Evolutionary conservation across 2,113 vertebrate species (phyloP).

Genomic region (Bagarius yarrelli): DNA sequence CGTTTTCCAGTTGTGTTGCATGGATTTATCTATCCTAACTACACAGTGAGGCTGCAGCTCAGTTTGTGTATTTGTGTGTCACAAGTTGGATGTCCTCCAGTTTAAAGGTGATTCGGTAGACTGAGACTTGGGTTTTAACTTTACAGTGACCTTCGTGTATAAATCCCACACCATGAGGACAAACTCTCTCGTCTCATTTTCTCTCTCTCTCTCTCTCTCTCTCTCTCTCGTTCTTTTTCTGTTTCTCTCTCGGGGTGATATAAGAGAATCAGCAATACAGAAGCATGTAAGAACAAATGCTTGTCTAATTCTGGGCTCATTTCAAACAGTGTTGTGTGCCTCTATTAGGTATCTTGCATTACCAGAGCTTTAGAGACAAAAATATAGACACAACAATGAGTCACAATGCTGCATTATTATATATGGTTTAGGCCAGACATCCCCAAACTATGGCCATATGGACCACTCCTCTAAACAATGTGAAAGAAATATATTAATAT

Average conservation of each 20-base stretch:
- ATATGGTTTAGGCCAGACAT: too few relatives aligned
- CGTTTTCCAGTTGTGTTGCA: neutral
- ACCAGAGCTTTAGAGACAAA: too few relatives aligned
- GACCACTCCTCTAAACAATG: too few relatives aligned
- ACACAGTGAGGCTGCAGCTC: neutral
- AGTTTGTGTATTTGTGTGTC: neutral
- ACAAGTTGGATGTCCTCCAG: constrained; percentile 52
- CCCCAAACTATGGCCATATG: too few relatives aligned
- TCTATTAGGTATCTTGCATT: neutral
- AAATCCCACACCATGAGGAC: constrained; percentile 9
- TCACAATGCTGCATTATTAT: too few relatives aligned
- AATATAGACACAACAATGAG: too few relatives aligned
- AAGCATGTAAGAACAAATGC: neutral
- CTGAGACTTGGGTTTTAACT: constrained; percentile 31
- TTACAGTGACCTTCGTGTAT: constrained; percentile 7
- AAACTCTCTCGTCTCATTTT: neutral
- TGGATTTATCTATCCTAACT: neutral
- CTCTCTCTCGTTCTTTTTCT: neutral
- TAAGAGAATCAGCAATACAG: neutral
- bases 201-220: neutral
- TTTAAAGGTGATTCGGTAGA: constrained; percentile 49
- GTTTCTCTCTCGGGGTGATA: neutral
- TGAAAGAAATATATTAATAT: too few relatives aligned
- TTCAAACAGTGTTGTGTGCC: neutral
- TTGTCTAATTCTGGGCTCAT: neutral